A percentile compares a stretch with the other conserved stretches of the same genome.
phyloP scores from a whole-genome alignment of 1,140 invertebrate species.

The Drosophila triauraria region DNA sequence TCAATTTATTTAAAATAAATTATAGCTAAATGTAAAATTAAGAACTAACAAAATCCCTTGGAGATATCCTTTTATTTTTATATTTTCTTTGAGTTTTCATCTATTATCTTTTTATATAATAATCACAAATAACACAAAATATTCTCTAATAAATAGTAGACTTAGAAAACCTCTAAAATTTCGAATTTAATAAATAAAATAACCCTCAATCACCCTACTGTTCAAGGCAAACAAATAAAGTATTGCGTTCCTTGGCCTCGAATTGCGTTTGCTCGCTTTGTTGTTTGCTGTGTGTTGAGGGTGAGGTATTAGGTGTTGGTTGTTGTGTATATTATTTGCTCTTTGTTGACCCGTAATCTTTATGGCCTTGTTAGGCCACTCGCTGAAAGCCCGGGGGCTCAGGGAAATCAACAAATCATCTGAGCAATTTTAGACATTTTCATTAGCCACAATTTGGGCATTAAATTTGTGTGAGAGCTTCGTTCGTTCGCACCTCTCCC shows the following conservation, averaged over 20 bases:
- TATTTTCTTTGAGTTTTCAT: too few relatives aligned
- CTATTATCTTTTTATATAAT: too few relatives aligned
- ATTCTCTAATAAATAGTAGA: too few relatives aligned
- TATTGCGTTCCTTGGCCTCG: neutral
- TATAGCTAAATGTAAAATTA: too few relatives aligned
- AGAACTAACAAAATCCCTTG: too few relatives aligned
- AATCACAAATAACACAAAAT: too few relatives aligned
- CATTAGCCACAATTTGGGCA: conserved; percentile 51
- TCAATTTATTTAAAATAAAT: too few relatives aligned
- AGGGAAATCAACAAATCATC: conserved; percentile 46
- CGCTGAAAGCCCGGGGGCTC: neutral
- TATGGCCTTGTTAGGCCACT: conserved; percentile 30
- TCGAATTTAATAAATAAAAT: too few relatives aligned
- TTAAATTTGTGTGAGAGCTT: conserved; percentile 26
- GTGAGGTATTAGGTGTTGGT: neutral
- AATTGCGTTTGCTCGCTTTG: neutral
- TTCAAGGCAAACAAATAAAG: conserved; percentile 1
- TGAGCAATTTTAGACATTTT: conserved; percentile 41
- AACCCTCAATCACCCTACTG: neutral
- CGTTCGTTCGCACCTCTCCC: conserved; percentile 2
- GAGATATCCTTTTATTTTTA: too few relatives aligned
- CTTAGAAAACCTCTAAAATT: too few relatives aligned
- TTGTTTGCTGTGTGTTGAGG: conserved; percentile 3
- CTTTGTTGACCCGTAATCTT: conserved; percentile 39
- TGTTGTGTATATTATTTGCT: conserved; percentile 8